phyloP scores from a whole-genome alignment of 2,888 invertebrate species.

The Drosophila quasianomalipes region DNA sequence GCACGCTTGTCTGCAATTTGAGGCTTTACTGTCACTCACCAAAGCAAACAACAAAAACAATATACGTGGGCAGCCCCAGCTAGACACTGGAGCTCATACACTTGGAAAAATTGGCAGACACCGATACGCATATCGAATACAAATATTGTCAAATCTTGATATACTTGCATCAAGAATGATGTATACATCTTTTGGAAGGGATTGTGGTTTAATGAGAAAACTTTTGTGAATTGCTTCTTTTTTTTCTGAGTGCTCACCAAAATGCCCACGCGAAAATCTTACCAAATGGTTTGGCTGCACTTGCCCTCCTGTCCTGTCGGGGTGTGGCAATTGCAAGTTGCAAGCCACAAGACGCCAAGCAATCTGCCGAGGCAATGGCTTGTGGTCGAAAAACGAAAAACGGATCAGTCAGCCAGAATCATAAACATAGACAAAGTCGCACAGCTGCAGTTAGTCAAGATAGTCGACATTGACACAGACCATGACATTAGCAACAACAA shows the following conservation, averaged over 20 bases:
- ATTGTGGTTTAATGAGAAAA: neutral
- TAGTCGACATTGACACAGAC: conserved; percentile 70
- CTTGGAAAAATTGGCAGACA: neutral
- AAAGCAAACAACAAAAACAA: conserved; percentile 36
- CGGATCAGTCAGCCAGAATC: conserved; percentile 27
- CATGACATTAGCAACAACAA: conserved; percentile 25
- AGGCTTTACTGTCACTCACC: conserved; percentile 72
- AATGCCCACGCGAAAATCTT: conserved; percentile 66
- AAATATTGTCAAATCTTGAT: neutral
- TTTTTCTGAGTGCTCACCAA: neutral
- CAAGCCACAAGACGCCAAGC: conserved; percentile 47
- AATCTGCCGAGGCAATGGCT: conserved; percentile 27
- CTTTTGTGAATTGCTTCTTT: neutral
- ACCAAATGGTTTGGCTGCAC: conserved; percentile 69
- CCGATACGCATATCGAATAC: neutral
- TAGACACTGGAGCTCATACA: neutral
- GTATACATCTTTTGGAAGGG: neutral
- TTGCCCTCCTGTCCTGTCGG: conserved; percentile 42
- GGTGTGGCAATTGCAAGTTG: conserved; percentile 44
- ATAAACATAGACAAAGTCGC: conserved; percentile 35
- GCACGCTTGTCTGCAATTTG: conserved; percentile 71
- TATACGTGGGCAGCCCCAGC: conserved; percentile 44
- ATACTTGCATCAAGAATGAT: neutral
- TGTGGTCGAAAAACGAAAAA: conserved; percentile 65
- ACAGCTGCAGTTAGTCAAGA: conserved; percentile 19